Percentiles rank a stretch among this genome's conserved stretches.
phyloP scores from a whole-genome alignment of 1,140 invertebrate genomes.

The Sycophila sp. region DNA sequence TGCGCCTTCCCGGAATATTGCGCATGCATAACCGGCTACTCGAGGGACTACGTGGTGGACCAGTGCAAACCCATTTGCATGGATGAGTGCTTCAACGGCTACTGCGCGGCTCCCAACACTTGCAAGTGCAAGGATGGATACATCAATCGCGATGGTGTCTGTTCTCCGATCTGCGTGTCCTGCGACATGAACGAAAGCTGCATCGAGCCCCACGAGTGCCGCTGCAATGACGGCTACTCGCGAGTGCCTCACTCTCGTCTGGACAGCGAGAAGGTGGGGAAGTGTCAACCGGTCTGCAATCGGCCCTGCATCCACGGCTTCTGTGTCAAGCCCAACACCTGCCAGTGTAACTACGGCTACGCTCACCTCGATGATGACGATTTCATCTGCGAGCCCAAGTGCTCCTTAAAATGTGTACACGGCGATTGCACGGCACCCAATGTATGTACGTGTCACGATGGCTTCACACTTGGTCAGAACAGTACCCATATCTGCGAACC shows the following conservation, averaged over 20 bases:
- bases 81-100: conserved; percentile 28
- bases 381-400: conserved; percentile 39
- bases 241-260: not conserved
- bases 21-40: conserved; percentile 40
- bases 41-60: not conserved
- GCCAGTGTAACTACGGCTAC: conserved; percentile 17
- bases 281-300: conserved; percentile 7
- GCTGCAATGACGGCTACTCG: conserved; percentile 38
- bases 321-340: conserved; percentile 15
- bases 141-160: conserved; percentile 25
- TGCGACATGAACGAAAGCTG: conserved; percentile 40
- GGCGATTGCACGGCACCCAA: conserved; percentile 46
- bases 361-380: not conserved
- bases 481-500: conserved; percentile 53
- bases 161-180: conserved; percentile 42
- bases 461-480: conserved; percentile 2
- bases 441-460: conserved; percentile 43
- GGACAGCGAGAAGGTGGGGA: not conserved
- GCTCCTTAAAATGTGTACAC: conserved; percentile 36
- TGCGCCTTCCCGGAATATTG: conserved; percentile 41
- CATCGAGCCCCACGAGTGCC: conserved; percentile 45
- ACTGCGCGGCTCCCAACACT: conserved; percentile 45
- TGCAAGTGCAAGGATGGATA: conserved; percentile 51
- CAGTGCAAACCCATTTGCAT: conserved; percentile 37
- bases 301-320: not conserved